phyloP scores from a whole-genome alignment of 2,113 vertebrate genomes.

The Gnathonemus longibarbis region DNA sequence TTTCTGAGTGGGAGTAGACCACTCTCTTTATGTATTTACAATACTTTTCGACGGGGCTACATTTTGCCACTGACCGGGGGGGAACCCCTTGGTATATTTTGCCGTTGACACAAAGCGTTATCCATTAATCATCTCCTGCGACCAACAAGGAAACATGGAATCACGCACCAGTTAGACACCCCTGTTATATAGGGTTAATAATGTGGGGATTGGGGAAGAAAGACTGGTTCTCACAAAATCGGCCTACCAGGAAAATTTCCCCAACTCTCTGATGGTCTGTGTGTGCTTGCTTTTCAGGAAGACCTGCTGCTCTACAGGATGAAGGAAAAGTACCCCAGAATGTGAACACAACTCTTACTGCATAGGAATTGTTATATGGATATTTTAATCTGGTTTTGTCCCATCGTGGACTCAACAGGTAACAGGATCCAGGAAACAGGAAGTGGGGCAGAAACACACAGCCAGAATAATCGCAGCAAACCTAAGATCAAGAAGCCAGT shows the following conservation, averaged over 20 bases:
- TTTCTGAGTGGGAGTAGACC: neutral
- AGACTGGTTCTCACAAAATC: neutral
- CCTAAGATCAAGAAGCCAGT: neutral
- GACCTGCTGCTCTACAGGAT: neutral
- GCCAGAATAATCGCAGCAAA: neutral
- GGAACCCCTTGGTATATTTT: neutral
- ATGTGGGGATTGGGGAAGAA: neutral
- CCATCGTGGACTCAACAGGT: neutral
- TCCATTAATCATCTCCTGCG: neutral
- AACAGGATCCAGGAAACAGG: neutral
- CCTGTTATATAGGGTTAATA: neutral
- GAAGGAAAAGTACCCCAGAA: neutral
- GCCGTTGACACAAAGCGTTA: neutral
- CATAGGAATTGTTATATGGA: neutral
- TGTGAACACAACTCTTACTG: neutral
- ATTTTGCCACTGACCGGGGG: neutral
- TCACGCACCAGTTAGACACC: neutral
- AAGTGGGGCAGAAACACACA: neutral
- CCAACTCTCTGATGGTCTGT: neutral
- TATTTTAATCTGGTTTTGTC: neutral
- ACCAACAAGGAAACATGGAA: neutral
- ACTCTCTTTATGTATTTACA: neutral
- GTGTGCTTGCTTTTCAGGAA: neutral
- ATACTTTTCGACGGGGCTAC: neutral
- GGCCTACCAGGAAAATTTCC: neutral